Conservation (phyloP, 2,797 vertebrate species). For the Pygocentrus nattereri region DNA sequence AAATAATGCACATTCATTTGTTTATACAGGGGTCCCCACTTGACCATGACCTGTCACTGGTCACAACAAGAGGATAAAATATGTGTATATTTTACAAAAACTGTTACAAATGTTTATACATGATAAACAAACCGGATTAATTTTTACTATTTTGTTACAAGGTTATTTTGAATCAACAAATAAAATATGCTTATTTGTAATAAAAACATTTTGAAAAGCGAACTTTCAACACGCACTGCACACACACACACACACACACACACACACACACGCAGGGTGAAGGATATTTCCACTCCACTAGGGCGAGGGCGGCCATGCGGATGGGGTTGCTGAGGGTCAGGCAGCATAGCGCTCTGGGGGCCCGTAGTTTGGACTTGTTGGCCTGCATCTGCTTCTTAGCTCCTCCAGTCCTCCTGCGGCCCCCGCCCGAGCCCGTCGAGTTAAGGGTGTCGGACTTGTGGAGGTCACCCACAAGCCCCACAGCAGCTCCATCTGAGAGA, state of each 20-base stretch:
- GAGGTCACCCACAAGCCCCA: conserved; percentile 14
- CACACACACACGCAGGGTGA: conserved; percentile 39
- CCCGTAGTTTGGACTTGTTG: conserved; percentile 79
- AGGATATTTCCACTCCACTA: conserved; percentile 96
- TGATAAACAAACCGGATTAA: too few relatives aligned
- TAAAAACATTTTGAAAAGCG: background rate
- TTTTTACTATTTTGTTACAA: too few relatives aligned
- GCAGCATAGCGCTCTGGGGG: conserved; percentile 89
- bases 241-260: too few relatives aligned
- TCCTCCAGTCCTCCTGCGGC: conserved; percentile 58
- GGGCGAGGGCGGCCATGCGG: conserved; percentile 86
- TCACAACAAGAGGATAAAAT: too few relatives aligned
- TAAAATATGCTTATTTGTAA: too few relatives aligned
- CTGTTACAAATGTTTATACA: too few relatives aligned
- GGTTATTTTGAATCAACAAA: too few relatives aligned
- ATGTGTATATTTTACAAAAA: too few relatives aligned
- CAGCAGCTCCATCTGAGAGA: conserved; percentile 48
- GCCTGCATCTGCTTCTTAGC: conserved; percentile 75
- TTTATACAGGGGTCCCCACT: too few relatives aligned
- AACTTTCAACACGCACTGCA: background rate
- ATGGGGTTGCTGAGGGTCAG: conserved; percentile 91
- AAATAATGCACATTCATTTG: too few relatives aligned
- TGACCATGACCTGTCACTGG: too few relatives aligned
- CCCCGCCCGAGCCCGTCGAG: conserved; percentile 48
- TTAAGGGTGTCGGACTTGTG: conserved; percentile 57